These are phyloP conservation scores for Nycticorax nycticorax DNA, from an alignment of 2,113 vertebrate species.

Conservation along the genomic window DNA sequence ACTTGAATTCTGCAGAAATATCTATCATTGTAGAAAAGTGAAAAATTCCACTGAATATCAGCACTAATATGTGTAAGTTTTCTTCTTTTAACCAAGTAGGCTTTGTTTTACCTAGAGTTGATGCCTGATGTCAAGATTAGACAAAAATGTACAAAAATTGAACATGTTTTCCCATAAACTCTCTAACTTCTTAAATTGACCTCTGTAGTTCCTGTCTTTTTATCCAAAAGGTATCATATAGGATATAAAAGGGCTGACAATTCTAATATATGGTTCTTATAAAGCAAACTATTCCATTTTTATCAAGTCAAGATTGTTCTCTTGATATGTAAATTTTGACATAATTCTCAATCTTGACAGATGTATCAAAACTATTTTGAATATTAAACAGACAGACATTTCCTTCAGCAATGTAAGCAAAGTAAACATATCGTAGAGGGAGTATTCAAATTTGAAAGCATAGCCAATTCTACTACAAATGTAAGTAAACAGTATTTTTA, in stretches of 20 bases:
- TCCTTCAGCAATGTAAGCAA: slow-evolving; percentile 19
- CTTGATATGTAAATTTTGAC: background rate
- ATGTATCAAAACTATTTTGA: slow-evolving; percentile 1
- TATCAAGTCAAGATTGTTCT: background rate
- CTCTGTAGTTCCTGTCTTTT: background rate
- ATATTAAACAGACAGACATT: slow-evolving; percentile 15
- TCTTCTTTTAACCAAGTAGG: background rate
- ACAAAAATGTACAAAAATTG: background rate
- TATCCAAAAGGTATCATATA: background rate
- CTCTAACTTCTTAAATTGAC: background rate
- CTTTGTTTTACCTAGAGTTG: background rate
- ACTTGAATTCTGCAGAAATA: background rate
- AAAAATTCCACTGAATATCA: background rate
- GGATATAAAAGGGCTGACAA: background rate
- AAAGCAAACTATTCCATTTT: background rate
- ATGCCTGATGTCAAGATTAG: background rate
- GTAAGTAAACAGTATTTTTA: background rate
- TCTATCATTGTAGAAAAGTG: background rate
- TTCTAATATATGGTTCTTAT: background rate
- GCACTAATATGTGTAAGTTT: background rate
- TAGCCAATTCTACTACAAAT: background rate
- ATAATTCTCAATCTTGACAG: background rate
- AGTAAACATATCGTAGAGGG: background rate
- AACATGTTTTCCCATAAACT: background rate
- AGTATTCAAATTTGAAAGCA: background rate